A percentile compares a stretch with the other conserved stretches of the same genome.
These are phyloP conservation scores for Drosophila equinoxialis DNA, from an alignment of 1,140 invertebrate genomes.

Conservation along the genomic window DNA sequence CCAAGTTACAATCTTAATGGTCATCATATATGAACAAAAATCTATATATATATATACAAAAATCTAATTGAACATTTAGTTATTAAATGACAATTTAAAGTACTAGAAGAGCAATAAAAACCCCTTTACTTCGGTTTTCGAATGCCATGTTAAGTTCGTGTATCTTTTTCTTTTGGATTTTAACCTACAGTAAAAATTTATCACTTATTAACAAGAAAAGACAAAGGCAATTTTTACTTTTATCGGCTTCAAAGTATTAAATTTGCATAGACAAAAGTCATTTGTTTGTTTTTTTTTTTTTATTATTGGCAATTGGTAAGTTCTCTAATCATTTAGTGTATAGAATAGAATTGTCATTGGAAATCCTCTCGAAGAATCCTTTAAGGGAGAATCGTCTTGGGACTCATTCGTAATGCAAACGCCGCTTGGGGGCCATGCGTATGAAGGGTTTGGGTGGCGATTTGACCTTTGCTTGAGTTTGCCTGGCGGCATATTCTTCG, in stretches of 20 bases:
- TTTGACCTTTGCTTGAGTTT: constrained; percentile 36
- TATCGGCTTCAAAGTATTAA: too few species aligned
- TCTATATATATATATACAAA: neutral
- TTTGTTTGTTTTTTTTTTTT: neutral
- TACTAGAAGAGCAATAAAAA: neutral
- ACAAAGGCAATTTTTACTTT: too few species aligned
- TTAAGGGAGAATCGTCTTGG: neutral
- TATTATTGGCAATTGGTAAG: constrained; percentile 70
- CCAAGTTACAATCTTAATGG: neutral
- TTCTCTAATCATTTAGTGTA: constrained; percentile 31
- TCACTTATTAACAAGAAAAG: too few species aligned
- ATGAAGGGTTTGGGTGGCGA: constrained; percentile 36
- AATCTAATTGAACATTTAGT: constrained; percentile 4
- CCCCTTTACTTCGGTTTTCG: neutral
- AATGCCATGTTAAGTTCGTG: too few species aligned
- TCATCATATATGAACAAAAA: neutral
- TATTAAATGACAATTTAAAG: neutral
- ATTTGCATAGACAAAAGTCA: too few species aligned
- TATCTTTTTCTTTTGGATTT: too few species aligned
- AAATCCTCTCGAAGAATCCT: neutral
- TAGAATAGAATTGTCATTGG: constrained; percentile 32
- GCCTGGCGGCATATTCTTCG: constrained; percentile 68
- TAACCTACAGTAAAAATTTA: too few species aligned
- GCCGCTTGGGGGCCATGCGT: constrained; percentile 61
- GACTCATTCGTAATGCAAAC: constrained; percentile 57